A percentile compares a stretch with the other conserved stretches of the same genome.
Evolutionary conservation across 2,113 vertebrate species (phyloP).

Genomic region (Salvelinus alpinus): DNA sequence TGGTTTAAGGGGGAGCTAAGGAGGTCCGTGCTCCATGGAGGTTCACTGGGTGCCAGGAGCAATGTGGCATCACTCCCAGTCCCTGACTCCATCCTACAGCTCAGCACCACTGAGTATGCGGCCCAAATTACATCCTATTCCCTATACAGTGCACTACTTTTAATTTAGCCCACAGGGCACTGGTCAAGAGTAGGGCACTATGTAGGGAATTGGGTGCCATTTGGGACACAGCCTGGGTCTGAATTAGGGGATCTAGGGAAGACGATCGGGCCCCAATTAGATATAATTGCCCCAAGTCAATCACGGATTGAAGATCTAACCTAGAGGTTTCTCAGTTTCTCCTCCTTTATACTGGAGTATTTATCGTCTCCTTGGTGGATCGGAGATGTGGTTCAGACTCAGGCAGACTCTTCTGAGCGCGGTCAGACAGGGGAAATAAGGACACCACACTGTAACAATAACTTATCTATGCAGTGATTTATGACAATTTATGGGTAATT

Average conservation of each 20-base stretch:
- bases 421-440: not conserved
- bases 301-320: conserved; percentile 55
- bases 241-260: conserved; percentile 47
- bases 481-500: no score
- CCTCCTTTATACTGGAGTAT: not conserved
- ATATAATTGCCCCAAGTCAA: conserved; percentile 61
- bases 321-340: conserved; percentile 27
- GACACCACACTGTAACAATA: not conserved
- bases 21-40: conserved; percentile 51
- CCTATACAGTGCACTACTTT: no score
- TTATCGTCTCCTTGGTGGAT: not conserved
- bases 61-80: conserved; percentile 69
- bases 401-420: not conserved
- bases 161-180: no score
- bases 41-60: conserved; percentile 64
- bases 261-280: conserved; percentile 67
- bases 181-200: no score
- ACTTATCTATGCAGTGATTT: not conserved
- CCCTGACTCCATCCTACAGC: conserved; percentile 33
- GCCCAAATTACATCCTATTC: not conserved
- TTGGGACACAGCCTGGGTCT: conserved; percentile 38
- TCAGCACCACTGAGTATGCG: conserved; percentile 27
- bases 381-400: not conserved
- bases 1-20: conserved; percentile 57
- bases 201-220: no score